phyloP scores from a whole-genome alignment of 2,113 vertebrate genomes.

The Thamnaconus septentrionalis region DNA sequence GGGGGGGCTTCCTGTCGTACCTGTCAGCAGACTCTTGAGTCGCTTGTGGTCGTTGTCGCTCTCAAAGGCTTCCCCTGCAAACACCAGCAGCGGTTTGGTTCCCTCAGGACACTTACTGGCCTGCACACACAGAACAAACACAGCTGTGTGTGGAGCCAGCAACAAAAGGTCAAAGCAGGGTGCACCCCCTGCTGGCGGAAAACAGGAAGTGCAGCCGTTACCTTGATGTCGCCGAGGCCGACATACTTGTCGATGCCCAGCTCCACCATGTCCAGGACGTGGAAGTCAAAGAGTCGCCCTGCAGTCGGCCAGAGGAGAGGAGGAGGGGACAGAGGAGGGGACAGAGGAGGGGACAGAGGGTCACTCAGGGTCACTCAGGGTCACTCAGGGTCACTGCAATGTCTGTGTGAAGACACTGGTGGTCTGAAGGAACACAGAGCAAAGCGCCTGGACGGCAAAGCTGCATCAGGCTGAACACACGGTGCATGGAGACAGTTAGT shows the following conservation, averaged over 20 bases:
- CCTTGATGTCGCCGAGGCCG: slow-evolving; percentile 89
- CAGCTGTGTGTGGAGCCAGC: too few relatives aligned
- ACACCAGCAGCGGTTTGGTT: slow-evolving; percentile 94
- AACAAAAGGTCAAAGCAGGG: too few relatives aligned
- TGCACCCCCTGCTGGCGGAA: too few relatives aligned
- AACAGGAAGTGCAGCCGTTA: slow-evolving; percentile 50
- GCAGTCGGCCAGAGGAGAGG: slow-evolving; percentile 14
- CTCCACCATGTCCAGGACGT: slow-evolving; percentile 96
- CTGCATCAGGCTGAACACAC: too few relatives aligned
- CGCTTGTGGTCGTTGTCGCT: slow-evolving; percentile 83
- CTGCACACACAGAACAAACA: slow-evolving; percentile 62
- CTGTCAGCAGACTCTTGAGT: slow-evolving; percentile 88
- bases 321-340: too few relatives aligned
- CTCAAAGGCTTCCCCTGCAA: slow-evolving; percentile 91
- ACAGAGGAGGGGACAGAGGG: too few relatives aligned
- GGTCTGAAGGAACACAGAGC: too few relatives aligned
- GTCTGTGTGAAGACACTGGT: too few relatives aligned
- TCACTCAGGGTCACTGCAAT: too few relatives aligned
- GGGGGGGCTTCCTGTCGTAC: slow-evolving; percentile 53
- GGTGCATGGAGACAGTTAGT: too few relatives aligned
- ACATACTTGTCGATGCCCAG: slow-evolving; percentile 90
- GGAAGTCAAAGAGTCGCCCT: slow-evolving; percentile 97
- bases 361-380: too few relatives aligned
- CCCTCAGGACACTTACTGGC: slow-evolving; percentile 88
- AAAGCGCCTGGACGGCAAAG: too few relatives aligned